Base-by-base conservation (phyloP, 1,140 invertebrate species). In the Prorops nasuta region DNA sequence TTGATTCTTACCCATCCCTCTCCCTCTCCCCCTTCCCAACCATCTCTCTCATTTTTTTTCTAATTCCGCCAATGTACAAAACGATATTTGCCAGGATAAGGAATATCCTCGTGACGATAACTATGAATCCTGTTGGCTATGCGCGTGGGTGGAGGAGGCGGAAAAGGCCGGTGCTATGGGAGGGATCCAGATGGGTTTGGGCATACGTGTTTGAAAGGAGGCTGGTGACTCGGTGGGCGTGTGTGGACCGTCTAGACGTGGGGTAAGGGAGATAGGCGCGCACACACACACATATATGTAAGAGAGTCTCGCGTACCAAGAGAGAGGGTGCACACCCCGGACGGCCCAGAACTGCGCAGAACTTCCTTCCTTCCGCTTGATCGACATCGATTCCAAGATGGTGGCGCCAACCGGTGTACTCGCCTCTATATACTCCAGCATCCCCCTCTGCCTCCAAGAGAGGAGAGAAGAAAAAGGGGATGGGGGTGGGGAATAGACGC, bases 331-430 rank as follows among this genome's bases (percentile, higher is more conserved):
- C 32, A 28, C 24, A 28, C 24, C 4, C 31, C n/a, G 22, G 51
- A 52, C 60, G 49, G 56, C 62, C 56, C 51, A 55, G 55, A 63
- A 55, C 61, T 69, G 67, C 69, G 67, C 69, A 67, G 66, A 60
- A 70, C 56, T 66, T 71, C 63, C 64, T 64, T 66, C 59, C 59
- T 63, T 67, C 65, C 64, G 68, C 67, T 57, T 63, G 66, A 73
- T 72, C 69, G 60, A 71, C 66, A 63, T 64, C 61, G 64, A 65
- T 66, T 71, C 60, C 68, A 72, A 72, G 69, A 75, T 74, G 71
- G 71, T 66, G 66, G 55, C 49, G 24, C 51, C 42, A 36, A 49
- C 43, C 22, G 37, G 53, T 24, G 39, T 28, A 44, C 61, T 62
- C 60, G 60, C 52, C 52, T 54, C 44, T 43, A 38, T 49, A 44